These are phyloP conservation scores for Drosophila saltans DNA, from an alignment of 1,140 invertebrate species.

Conservation along the genomic window DNA sequence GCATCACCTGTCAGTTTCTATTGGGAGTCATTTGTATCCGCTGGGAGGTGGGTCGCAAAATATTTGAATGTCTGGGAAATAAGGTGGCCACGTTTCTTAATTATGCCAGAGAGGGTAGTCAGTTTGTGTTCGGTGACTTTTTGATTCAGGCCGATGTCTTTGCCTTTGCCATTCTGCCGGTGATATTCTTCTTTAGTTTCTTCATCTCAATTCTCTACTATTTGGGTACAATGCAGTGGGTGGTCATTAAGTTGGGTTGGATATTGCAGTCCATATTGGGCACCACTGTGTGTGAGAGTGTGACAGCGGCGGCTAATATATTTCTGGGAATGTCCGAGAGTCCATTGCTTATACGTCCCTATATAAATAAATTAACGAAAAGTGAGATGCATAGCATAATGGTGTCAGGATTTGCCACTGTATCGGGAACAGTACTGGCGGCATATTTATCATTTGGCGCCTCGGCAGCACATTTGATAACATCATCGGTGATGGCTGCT, in stretches of 20 bases:
- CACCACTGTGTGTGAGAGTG: constrained; percentile 96
- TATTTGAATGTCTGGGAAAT: constrained; percentile 92
- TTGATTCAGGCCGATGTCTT: constrained; percentile 88
- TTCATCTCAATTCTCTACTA: constrained; percentile 94
- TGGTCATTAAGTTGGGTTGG: constrained; percentile 93
- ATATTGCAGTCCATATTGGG: constrained; percentile 89
- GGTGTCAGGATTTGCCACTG: constrained; percentile 96
- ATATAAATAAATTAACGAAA: constrained; percentile 89
- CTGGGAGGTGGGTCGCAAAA: constrained; percentile 89
- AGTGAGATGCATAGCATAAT: constrained; percentile 97
- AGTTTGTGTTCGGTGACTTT: constrained; percentile 92
- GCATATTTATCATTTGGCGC: constrained; percentile 97
- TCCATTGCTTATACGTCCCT: constrained; percentile 94
- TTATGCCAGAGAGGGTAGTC: constrained; percentile 90
- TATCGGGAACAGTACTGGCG: constrained; percentile 95
- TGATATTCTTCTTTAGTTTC: constrained; percentile 96
- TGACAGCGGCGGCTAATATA: constrained; percentile 94
- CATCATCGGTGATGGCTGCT: constrained; percentile 97
- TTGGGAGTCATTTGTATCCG: constrained; percentile 94
- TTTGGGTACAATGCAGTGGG: constrained; percentile 92
- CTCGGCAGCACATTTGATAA: constrained; percentile 91
- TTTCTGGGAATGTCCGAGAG: constrained; percentile 96
- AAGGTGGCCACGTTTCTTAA: constrained; percentile 91
- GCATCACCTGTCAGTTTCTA: constrained; percentile 92
- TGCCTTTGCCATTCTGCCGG: constrained; percentile 92